Evolutionary conservation across 2,888 invertebrate species (phyloP), one percentile per base, ranked within the genome.

Genomic region (Heliconius aoede): DNA sequence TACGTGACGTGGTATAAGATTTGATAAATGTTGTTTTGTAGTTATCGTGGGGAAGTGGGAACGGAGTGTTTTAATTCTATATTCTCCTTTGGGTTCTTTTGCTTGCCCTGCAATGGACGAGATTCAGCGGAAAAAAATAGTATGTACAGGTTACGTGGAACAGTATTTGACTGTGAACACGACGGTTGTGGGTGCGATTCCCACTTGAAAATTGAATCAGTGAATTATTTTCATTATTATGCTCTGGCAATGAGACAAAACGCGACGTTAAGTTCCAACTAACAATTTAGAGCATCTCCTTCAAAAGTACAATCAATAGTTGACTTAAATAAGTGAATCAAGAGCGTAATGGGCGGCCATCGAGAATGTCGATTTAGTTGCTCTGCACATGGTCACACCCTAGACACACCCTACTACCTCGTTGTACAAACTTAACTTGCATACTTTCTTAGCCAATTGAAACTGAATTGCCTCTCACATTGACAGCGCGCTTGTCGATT

Each of bases 361-460:
- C 64, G 62, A 40, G 71, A 76, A 64, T 71, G 64, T 76, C 71
- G 68, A 68, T 74, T 60, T 46, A 60, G 28, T 58, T 55, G 67
- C 18, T 46, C 18, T 18, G 18, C 67, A 74, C 61, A 74, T 60
- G 32, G n/a, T n/a, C n/a, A n/a, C n/a, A n/a, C 55, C 11, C 64
- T 61, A 36, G 75, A 76, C 75, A 71, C 75, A 72, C 72, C 71
- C 55, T 55, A 60, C 74, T 74, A 75, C 46, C 46, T 46, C 7
- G 71, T 64, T 36, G 36, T 71, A 69, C 64, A 75, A 75, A 36
- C 36, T 36, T 36, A 36, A 36, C 36, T 72, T 72, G 69, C 71
- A 75, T 62, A 75, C 69, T 75, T 75, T 64, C 75, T 62, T 74
- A 69, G 64, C 26, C 51, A 75, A 75, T 71, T 75, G 62, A 64